Evolutionary conservation across 2,888 invertebrate genomes (phyloP).

Genomic region (Crocallis elinguaria): DNA sequence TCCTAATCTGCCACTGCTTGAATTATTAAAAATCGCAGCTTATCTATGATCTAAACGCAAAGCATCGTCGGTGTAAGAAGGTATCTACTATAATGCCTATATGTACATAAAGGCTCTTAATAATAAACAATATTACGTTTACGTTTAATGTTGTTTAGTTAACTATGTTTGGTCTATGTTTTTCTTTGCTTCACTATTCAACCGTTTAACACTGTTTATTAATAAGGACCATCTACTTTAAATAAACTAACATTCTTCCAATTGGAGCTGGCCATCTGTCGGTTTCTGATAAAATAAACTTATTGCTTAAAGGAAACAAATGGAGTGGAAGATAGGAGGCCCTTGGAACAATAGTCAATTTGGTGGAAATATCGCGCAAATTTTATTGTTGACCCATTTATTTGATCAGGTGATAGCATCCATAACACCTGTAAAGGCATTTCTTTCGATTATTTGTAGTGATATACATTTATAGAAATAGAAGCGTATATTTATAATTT

Average conservation of each 20-base stretch:
- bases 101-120: too few relatives aligned
- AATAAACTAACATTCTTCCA: constrained; percentile 19
- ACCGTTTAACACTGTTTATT: constrained; percentile 15
- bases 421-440: neutral
- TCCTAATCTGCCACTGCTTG: too few relatives aligned
- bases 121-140: too few relatives aligned
- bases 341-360: constrained; percentile 22
- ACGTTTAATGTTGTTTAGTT: too few relatives aligned
- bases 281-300: constrained; percentile 16
- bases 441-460: neutral
- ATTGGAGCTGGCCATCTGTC: constrained; percentile 1
- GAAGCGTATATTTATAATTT: neutral
- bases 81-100: too few relatives aligned
- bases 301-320: constrained; percentile 24
- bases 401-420: constrained; percentile 10
- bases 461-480: neutral
- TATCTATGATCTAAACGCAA: too few relatives aligned
- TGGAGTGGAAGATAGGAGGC: constrained; percentile 12
- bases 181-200: neutral
- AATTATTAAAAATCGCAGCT: too few relatives aligned
- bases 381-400: constrained; percentile 13
- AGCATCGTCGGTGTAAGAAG: too few relatives aligned
- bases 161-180: too few relatives aligned
- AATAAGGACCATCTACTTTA: constrained; percentile 13
- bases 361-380: constrained; percentile 18